Percentiles rank a stretch among this genome's conserved stretches.
Conservation (phyloP, 2,888 invertebrate species). For the Leptothorax acervorum region DNA sequence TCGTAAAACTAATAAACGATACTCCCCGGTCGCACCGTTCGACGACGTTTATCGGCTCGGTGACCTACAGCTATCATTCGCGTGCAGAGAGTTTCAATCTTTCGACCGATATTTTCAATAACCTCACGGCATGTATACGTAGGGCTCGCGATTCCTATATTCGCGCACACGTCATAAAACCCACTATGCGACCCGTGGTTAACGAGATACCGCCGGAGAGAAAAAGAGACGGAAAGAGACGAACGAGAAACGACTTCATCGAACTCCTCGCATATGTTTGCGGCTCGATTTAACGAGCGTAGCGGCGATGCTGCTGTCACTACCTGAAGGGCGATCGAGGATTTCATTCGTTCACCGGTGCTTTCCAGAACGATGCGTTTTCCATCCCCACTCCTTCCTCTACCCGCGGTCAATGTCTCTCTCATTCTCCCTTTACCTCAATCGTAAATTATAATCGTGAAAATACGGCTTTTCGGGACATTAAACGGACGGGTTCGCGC, state of each 20-base stretch:
- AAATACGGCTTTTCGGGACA: constrained; percentile 79
- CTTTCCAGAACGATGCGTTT: constrained; percentile 19
- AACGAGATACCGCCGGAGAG: constrained; percentile 38
- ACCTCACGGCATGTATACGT: constrained; percentile 50
- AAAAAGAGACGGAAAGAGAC: neutral
- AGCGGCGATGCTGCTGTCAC: constrained; percentile 1
- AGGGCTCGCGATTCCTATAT: constrained; percentile 12
- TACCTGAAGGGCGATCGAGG: neutral
- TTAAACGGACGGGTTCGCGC: constrained; percentile 72
- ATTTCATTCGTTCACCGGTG: constrained; percentile 8
- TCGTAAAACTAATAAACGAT: constrained; percentile 73
- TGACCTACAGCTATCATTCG: constrained; percentile 22
- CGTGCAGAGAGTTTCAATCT: constrained; percentile 64
- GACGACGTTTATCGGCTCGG: constrained; percentile 64
- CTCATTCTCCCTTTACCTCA: neutral
- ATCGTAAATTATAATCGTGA: constrained; percentile 79
- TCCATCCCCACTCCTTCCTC: neutral
- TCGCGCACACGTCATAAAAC: constrained; percentile 49
- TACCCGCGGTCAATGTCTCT: neutral
- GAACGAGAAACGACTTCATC: constrained; percentile 40
- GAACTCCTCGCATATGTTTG: constrained; percentile 36
- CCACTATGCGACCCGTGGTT: constrained; percentile 28
- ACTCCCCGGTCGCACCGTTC: constrained; percentile 22
- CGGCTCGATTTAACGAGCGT: constrained; percentile 36
- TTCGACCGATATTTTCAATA: constrained; percentile 55